Percentiles rank a stretch among this genome's conserved stretches.
These are phyloP conservation scores for Mythimna impura DNA, from an alignment of 2,888 invertebrate genomes.

Conservation along the genomic window DNA sequence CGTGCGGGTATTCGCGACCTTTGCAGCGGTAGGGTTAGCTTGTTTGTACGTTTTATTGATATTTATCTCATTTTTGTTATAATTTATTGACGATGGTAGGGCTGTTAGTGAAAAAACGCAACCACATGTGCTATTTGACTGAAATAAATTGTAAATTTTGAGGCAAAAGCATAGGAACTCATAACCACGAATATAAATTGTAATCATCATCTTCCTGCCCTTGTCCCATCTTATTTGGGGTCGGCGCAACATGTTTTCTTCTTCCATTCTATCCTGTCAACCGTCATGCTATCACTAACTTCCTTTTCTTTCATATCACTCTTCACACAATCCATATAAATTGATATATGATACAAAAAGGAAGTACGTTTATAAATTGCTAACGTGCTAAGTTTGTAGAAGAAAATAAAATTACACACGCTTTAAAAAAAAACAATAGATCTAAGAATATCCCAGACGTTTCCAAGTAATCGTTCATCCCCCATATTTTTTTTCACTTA, in stretches of 20 bases:
- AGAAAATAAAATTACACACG: conserved; percentile 32
- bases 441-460: conserved; percentile 63
- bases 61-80: conserved; percentile 61
- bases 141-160: conserved; percentile 15
- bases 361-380: neutral
- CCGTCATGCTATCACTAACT: no score
- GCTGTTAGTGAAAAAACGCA: conserved; percentile 39
- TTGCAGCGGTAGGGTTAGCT: conserved; percentile 76
- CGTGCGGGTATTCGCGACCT: conserved; percentile 84
- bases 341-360: neutral
- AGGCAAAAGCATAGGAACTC: neutral
- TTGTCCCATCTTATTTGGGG: no score
- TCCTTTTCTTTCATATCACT: no score
- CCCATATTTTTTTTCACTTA: conserved; percentile 86
- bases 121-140: neutral
- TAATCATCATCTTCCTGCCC: no score
- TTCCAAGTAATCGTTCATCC: conserved; percentile 67
- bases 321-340: no score
- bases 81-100: conserved; percentile 46
- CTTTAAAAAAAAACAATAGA: conserved; percentile 43
- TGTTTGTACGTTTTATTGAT: conserved; percentile 72
- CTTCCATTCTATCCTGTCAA: no score
- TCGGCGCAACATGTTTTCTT: no score
- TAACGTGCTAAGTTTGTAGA: neutral
- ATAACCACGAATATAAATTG: neutral